A percentile compares a stretch with the other conserved stretches of the same genome.
Evolutionary conservation across 2,113 vertebrate species (phyloP).

Genomic region (Toxotes chatareus): DNA sequence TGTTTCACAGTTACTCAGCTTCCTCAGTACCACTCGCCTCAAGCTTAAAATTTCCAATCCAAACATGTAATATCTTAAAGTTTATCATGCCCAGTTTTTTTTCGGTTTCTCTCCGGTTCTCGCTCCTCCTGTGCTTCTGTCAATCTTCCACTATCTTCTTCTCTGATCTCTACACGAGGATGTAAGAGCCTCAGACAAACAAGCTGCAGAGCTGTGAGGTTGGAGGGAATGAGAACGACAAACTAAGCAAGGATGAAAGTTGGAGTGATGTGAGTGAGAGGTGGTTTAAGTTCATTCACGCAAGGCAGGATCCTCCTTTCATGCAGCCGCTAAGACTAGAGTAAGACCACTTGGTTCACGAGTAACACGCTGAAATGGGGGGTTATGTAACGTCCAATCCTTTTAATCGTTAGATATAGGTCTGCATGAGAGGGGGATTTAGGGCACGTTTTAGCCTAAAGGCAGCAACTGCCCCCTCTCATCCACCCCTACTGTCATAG

Average conservation of each 20-base stretch:
- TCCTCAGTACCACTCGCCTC: conserved; percentile 4
- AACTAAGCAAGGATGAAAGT: conserved; percentile 28
- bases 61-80: conserved; percentile 11
- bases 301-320: conserved; percentile 60
- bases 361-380: conserved; percentile 6
- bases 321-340: conserved; percentile 37
- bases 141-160: conserved; percentile 8
- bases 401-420: conserved; percentile 64
- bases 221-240: conserved; percentile 13
- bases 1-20: conserved; percentile 23
- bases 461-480: conserved; percentile 44
- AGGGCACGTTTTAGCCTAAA: conserved; percentile 76
- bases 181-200: conserved; percentile 6
- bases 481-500: conserved; percentile 55
- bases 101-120: not conserved
- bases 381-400: conserved; percentile 67
- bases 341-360: conserved; percentile 28
- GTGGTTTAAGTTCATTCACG: conserved; percentile 61
- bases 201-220: conserved; percentile 25
- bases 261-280: conserved; percentile 24
- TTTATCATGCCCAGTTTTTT: not conserved
- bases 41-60: conserved; percentile 24
- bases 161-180: conserved; percentile 16
- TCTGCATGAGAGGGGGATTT: conserved; percentile 63
- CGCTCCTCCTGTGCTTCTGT: not conserved